phyloP scores from a whole-genome alignment of 2,113 vertebrate genomes.

The Tympanuchus pallidicinctus region DNA sequence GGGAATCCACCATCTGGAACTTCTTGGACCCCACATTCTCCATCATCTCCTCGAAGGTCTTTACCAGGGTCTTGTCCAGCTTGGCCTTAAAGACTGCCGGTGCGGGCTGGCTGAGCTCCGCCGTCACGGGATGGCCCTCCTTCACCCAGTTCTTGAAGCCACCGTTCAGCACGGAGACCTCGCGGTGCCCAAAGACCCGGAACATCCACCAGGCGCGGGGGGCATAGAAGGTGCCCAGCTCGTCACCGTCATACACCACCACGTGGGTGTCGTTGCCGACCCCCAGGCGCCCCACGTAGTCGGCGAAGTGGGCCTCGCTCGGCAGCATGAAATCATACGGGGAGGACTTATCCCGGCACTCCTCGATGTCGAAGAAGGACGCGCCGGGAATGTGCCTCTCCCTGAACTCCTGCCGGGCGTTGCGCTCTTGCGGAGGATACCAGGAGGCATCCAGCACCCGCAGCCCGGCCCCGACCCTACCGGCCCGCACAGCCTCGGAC shows the following conservation, averaged over 20 bases:
- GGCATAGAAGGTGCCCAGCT: slow-evolving; percentile 86
- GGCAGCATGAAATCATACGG: slow-evolving; percentile 91
- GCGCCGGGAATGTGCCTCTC: slow-evolving; percentile 89
- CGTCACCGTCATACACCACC: slow-evolving; percentile 92
- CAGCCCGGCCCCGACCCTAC: slow-evolving; percentile 76
- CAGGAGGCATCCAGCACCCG: slow-evolving; percentile 91
- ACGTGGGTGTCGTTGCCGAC: slow-evolving; percentile 89
- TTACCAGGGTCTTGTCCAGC: slow-evolving; percentile 82
- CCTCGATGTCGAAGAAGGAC: slow-evolving; percentile 91
- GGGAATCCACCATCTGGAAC: slow-evolving; percentile 91
- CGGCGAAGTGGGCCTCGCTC: slow-evolving; percentile 78
- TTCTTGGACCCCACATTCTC: slow-evolving; percentile 82
- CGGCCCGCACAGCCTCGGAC: slow-evolving; percentile 78
- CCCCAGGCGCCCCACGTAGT: slow-evolving; percentile 87
- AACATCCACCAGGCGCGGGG: slow-evolving; percentile 98
- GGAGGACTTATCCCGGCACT: slow-evolving; percentile 85
- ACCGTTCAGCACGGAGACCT: slow-evolving; percentile 90
- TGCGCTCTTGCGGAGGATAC: slow-evolving; percentile 84
- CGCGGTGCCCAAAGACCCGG: slow-evolving; percentile 87
- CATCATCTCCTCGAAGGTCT: slow-evolving; percentile 88
- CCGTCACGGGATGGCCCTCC: slow-evolving; percentile 83
- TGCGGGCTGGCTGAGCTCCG: slow-evolving; percentile 74
- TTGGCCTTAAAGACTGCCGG: slow-evolving; percentile 77
- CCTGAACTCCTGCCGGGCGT: slow-evolving; percentile 84
- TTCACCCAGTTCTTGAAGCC: slow-evolving; percentile 90